phyloP scores from a whole-genome alignment of 2,888 invertebrate genomes.

The Helleia helle region DNA sequence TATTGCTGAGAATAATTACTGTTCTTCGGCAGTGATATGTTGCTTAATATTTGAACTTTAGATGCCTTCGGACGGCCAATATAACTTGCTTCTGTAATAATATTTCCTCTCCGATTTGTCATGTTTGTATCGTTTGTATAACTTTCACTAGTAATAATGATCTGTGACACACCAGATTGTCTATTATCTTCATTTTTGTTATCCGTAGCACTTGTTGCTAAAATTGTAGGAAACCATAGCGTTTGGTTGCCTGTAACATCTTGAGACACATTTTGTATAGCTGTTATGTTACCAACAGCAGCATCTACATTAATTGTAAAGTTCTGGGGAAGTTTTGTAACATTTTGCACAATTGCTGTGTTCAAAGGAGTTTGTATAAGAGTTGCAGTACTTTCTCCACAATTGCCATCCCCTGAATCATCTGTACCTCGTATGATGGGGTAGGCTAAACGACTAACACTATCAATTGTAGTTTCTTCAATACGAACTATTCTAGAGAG shows the following conservation, averaged over 20 bases:
- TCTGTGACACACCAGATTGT: conserved; percentile 56
- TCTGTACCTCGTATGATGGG: conserved; percentile 58
- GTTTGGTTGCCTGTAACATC: conserved; percentile 59
- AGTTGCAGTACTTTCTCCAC: conserved; percentile 53
- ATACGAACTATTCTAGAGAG: conserved; percentile 58
- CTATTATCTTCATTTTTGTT: conserved; percentile 51
- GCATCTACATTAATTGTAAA: conserved; percentile 67
- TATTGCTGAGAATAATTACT: conserved; percentile 55
- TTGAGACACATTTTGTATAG: conserved; percentile 63
- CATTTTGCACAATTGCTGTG: conserved; percentile 63
- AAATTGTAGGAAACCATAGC: conserved; percentile 63
- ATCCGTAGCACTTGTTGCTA: conserved; percentile 52
- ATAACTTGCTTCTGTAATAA: conserved; percentile 56
- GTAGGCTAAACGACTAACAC: conserved; percentile 52
- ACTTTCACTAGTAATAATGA: conserved; percentile 63
- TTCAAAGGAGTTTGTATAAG: conserved; percentile 58
- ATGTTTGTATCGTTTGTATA: conserved; percentile 51
- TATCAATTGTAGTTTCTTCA: conserved; percentile 52
- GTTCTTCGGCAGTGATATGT: conserved; percentile 61
- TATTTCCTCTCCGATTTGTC: conserved; percentile 47
- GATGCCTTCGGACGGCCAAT: conserved; percentile 51
- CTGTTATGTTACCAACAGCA: conserved; percentile 58
- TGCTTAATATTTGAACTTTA: conserved; percentile 68
- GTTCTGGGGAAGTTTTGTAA: conserved; percentile 61
- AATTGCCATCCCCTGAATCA: conserved; percentile 53